Evolutionary conservation across 2,113 vertebrate species (phyloP).

Genomic region (Etheostoma spectabile): DNA sequence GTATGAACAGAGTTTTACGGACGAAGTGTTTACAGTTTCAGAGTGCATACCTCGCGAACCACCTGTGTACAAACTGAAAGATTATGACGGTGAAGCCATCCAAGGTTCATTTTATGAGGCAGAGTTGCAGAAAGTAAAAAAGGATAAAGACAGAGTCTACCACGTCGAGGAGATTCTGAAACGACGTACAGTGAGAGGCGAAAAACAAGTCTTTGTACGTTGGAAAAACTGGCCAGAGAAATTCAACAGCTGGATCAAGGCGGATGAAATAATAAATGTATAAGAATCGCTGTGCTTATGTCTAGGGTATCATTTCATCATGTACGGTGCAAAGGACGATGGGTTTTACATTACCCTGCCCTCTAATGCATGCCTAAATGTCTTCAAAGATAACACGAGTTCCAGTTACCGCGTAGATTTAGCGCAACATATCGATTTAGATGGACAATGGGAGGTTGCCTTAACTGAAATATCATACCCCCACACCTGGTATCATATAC

Average conservation of each 20-base stretch:
- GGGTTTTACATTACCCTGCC: no score
- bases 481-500: no score
- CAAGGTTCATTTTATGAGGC: background rate
- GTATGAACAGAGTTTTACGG: background rate
- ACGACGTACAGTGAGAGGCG: background rate
- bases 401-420: no score
- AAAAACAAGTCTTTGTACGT: background rate
- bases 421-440: no score
- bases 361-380: no score
- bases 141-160: background rate
- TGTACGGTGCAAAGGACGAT: no score
- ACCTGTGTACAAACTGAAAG: constrained; percentile 2
- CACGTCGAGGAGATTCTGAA: background rate
- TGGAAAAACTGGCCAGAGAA: background rate
- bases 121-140: background rate
- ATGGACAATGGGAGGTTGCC: no score
- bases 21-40: background rate
- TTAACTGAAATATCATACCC: no score
- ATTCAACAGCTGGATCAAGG: background rate
- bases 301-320: no score
- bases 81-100: background rate
- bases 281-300: background rate
- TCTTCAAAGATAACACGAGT: no score
- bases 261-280: background rate
- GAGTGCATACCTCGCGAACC: background rate